Conservation (phyloP, 2,797 vertebrate genomes). For the Kryptopterus vitreolus region DNA sequence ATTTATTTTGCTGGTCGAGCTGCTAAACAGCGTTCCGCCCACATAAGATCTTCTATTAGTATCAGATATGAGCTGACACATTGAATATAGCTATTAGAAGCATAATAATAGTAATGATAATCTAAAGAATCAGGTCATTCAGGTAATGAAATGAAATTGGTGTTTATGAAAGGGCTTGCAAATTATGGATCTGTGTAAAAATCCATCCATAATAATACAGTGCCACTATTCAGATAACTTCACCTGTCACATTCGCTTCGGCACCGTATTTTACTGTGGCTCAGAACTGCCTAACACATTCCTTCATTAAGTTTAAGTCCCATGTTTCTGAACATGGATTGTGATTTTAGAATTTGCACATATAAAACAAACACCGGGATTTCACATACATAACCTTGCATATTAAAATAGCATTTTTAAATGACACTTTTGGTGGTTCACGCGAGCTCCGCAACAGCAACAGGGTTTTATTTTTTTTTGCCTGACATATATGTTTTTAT, state of each 20-base stretch:
- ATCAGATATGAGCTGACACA: background rate
- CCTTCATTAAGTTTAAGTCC: background rate
- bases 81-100: background rate
- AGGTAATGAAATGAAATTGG: background rate
- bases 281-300: slow-evolving; percentile 22
- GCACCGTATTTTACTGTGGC: slow-evolving; percentile 9
- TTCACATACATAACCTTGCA: background rate
- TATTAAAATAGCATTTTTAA: background rate
- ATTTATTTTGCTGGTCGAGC: background rate
- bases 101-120: background rate
- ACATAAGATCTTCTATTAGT: background rate
- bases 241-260: slow-evolving; percentile 20
- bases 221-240: slow-evolving; percentile 43
- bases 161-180: slow-evolving; percentile 14
- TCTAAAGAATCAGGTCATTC: background rate
- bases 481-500: background rate
- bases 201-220: slow-evolving; percentile 24
- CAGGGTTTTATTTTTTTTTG: background rate
- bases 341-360: background rate
- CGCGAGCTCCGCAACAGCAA: background rate
- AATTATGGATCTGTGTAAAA: slow-evolving; percentile 6
- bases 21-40: background rate
- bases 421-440: background rate
- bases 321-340: background rate
- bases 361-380: background rate